Base-by-base conservation (phyloP, 1,140 invertebrate genomes). In the Listronotus oregonensis region DNA sequence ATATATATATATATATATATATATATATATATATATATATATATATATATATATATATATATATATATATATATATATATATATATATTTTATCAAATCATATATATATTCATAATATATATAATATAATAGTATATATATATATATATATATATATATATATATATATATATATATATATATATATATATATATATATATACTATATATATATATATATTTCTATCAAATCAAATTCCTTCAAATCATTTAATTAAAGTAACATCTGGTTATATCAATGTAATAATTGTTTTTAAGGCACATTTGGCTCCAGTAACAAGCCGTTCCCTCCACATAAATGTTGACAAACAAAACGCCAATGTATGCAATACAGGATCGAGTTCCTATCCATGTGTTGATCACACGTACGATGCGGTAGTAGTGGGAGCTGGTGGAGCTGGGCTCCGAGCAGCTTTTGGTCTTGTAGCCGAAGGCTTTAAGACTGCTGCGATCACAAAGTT, bases 361-460 rank as follows among this genome's bases (percentile, higher is more conserved):
- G 37, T 46, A 39, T 44, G 31, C n/a, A 58, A 65, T 8, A 39
- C 11, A 40, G 47, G 43, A 7, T 64, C 69, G 17, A 67, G 67
- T 43, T 67, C 66, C 5, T 94, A 95, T 74, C 87, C 90, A 18
- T 83, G 95, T 12, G 81, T 92, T 34, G 94, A 96, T 77, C 95
- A 97, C 76, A 88, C 86, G 1, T 97, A 89, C 75, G 95, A 97
- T 87, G 95, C 93, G 0, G 89, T 97, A 49, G 93, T 97, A 10
- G 91, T 97, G 64, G 95, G 95, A 37, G 95, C 94, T 42, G 95
- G 95, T 46, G 95, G 95, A 17, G 94, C 95, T 14, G 95, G 95
- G 46, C 82, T 97, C 2, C 82, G 95, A 49, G 93, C 94, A 15
- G 94, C 94, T 1, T 94, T 95, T 80, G 93, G 93, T 54, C 82